These are phyloP conservation scores for Esperia sulphurella DNA, from an alignment of 2,888 invertebrate genomes.

Conservation along the genomic window DNA sequence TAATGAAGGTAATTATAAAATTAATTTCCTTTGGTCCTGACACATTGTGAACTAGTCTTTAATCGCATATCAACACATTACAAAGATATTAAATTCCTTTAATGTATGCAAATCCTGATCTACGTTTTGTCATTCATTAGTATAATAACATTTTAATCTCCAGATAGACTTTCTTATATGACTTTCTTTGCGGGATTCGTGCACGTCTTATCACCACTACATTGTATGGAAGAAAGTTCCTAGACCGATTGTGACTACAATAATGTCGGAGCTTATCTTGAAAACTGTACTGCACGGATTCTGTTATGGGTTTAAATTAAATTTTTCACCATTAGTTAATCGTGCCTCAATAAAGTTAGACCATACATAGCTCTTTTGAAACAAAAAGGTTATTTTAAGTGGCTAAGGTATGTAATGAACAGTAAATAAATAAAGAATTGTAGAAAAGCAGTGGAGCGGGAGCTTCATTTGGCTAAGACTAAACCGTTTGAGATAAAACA, in stretches of 20 bases:
- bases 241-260: no score
- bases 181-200: conserved; percentile 33
- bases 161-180: conserved; percentile 33
- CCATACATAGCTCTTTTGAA: no score
- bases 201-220: neutral
- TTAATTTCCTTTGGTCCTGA: neutral
- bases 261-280: no score
- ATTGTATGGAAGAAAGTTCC: neutral
- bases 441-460: no score
- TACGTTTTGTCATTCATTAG: conserved; percentile 32
- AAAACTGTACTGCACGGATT: no score
- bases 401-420: no score
- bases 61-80: neutral
- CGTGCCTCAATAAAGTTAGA: no score
- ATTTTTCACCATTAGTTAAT: neutral
- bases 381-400: no score
- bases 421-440: no score
- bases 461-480: no score
- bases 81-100: conserved; percentile 10
- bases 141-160: conserved; percentile 39
- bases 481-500: no score
- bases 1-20: no score
- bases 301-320: neutral
- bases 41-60: neutral
- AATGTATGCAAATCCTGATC: conserved; percentile 46